These are phyloP conservation scores for Macaria notata DNA, from an alignment of 2,888 invertebrate species.

Conservation along the genomic window DNA sequence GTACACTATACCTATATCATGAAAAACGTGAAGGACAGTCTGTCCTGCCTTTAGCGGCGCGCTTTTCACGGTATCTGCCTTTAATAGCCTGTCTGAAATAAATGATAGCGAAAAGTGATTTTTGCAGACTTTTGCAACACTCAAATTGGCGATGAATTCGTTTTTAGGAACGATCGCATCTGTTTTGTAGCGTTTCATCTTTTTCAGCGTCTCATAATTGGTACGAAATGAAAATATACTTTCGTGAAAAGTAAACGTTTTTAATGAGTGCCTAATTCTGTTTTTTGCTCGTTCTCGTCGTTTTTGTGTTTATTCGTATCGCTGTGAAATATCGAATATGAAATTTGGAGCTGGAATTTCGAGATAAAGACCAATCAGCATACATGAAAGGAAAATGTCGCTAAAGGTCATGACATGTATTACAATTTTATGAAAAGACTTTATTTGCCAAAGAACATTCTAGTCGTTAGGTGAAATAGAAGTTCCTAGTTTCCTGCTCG, in stretches of 20 bases:
- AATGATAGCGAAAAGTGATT: slow-evolving; percentile 11
- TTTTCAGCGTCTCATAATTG: slow-evolving; percentile 17
- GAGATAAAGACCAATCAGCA: too few relatives aligned
- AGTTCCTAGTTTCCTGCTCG: too few relatives aligned
- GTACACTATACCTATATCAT: slow-evolving; percentile 29
- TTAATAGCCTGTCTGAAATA: slow-evolving; percentile 21
- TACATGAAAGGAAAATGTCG: too few relatives aligned
- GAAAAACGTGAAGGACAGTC: slow-evolving; percentile 49
- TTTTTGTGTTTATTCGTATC: slow-evolving; percentile 2
- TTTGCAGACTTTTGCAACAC: slow-evolving; percentile 6
- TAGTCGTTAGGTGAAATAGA: too few relatives aligned
- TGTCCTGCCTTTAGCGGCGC: slow-evolving; percentile 42
- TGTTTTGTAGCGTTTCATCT: slow-evolving; percentile 4
- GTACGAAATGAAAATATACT: slow-evolving; percentile 24
- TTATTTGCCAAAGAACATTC: too few relatives aligned
- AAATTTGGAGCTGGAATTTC: too few relatives aligned
- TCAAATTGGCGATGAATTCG: slow-evolving; percentile 6
- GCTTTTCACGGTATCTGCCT: slow-evolving; percentile 31
- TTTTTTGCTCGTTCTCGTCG: slow-evolving; percentile 3
- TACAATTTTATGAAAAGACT: too few relatives aligned
- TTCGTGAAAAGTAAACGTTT: slow-evolving; percentile 12
- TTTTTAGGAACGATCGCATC: not conserved
- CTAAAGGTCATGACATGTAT: too few relatives aligned
- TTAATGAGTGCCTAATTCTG: slow-evolving; percentile 14
- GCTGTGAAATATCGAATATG: too few relatives aligned